Evolutionary conservation across 2,888 invertebrate genomes (phyloP), one percentile per base, ranked within the genome.

Genomic region (Eilema sororculum): DNA sequence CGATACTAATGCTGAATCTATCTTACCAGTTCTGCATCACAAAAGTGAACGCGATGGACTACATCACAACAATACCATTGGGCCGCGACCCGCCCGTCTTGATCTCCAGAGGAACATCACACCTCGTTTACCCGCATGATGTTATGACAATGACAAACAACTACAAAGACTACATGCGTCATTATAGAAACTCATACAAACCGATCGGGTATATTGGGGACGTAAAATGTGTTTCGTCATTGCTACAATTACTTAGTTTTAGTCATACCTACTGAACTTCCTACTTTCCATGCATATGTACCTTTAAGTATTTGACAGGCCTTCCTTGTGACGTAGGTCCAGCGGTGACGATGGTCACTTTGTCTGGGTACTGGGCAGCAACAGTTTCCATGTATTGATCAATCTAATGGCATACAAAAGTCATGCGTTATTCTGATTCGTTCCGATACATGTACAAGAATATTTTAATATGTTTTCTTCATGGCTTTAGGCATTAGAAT

Each of bases 311-410:
- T 69, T 96, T 96, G 64, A 97, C 87, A 6, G 92, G 84, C 4
- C 96, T 95, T 0, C 95, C 95, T 88, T 97, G 96, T 73, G 90
- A 96, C 3, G 96, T 96, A 57, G 87, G 87, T 2, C 97, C 97
- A 46, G 96, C 95, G 25, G 89, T 92, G 60, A 96, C 90, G 0
- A 97, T 84, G 0, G 90, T 93, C 0, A 96, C 96, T 5, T 96
- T 85, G 24, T 94, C 83, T 0, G 96, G 96, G 82, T 96, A 95
- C 28, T 85, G 80, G 0, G 78, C 79, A 0, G 95, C 95, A 69
- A 97, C 81, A n/a, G 88, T 82, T 62, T 94, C 90, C 76, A 96
- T 76, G 76, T 96, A 96, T 0, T 86, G 90, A 78, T 96, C 91
- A 64, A 97, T 96, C 92, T 96, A 82, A 13, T 3, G 46, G 30